A percentile compares a stretch with the other conserved stretches of the same genome.
phyloP scores from a whole-genome alignment of 2,888 invertebrate genomes.

The Hydraecia micacea region DNA sequence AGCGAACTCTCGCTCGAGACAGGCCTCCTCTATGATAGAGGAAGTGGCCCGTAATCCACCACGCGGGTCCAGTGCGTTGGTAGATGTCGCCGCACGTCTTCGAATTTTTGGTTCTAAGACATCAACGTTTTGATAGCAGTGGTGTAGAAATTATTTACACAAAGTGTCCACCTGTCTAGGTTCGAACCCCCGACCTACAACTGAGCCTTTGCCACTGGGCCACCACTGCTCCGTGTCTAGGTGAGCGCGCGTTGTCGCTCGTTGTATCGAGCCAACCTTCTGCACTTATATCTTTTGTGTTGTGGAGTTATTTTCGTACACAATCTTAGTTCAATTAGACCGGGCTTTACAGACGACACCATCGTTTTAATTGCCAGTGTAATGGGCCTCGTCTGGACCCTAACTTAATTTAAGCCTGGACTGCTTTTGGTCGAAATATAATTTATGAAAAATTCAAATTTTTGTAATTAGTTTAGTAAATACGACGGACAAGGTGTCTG shows the following conservation, averaged over 20 bases:
- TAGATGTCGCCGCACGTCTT: too few relatives aligned
- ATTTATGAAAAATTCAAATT: conserved; percentile 4
- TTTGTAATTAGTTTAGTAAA: conserved; percentile 28
- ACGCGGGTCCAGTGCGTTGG: too few relatives aligned
- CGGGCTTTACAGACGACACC: conserved; percentile 33
- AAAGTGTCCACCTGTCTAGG: too few relatives aligned
- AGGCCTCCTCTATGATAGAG: neutral
- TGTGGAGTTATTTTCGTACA: conserved; percentile 32
- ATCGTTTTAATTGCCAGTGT: conserved; percentile 42
- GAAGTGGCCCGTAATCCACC: too few relatives aligned
- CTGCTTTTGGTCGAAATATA: conserved; percentile 14
- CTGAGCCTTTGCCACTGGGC: too few relatives aligned
- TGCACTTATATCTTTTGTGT: neutral
- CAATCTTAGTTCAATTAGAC: conserved; percentile 27
- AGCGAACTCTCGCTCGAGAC: neutral
- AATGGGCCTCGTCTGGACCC: conserved; percentile 13
- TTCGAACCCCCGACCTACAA: too few relatives aligned
- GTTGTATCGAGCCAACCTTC: neutral
- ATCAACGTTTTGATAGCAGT: too few relatives aligned
- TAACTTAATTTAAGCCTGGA: conserved; percentile 33
- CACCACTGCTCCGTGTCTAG: too few relatives aligned
- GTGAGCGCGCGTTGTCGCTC: too few relatives aligned
- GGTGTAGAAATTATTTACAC: too few relatives aligned
- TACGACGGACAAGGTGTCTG: conserved; percentile 16
- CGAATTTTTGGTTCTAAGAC: too few relatives aligned